Evolutionary conservation across 2,797 vertebrate species (phyloP).

Genomic region (Muraenolepis orangiensis): DNA sequence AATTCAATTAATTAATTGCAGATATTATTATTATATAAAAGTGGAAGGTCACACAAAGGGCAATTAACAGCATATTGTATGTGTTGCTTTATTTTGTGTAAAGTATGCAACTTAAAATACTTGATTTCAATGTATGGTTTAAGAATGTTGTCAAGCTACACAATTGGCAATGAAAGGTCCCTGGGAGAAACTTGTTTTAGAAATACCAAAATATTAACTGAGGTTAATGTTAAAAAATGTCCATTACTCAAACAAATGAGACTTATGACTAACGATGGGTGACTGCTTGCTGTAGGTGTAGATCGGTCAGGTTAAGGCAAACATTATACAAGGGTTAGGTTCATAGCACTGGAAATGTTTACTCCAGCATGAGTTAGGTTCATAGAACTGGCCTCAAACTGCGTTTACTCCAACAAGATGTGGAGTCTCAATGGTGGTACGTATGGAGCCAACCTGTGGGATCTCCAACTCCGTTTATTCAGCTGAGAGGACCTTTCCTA

Average conservation of each 20-base stretch:
- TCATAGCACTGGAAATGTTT: background rate
- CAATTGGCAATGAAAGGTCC: background rate
- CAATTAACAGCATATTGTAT: background rate
- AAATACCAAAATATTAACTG: background rate
- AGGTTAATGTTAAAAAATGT: no score
- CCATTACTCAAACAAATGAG: no score
- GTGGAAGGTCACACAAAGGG: background rate
- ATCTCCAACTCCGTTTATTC: background rate
- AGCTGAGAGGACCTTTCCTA: constrained; percentile 46
- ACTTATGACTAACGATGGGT: no score
- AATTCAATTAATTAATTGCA: background rate
- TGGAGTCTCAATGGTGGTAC: background rate
- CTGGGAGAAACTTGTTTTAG: background rate
- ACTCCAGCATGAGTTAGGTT: background rate
- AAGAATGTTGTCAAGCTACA: background rate
- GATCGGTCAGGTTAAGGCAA: no score
- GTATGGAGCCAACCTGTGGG: background rate
- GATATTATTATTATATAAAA: background rate
- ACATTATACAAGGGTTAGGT: background rate
- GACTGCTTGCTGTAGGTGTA: no score
- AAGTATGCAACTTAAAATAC: constrained; percentile 14
- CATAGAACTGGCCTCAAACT: background rate
- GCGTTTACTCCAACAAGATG: no score
- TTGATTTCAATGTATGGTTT: background rate
- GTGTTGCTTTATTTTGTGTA: background rate